A percentile compares a stretch with the other conserved stretches of the same genome.
Conservation (phyloP, 2,888 invertebrate genomes). For the Ephialtes manifestator region DNA sequence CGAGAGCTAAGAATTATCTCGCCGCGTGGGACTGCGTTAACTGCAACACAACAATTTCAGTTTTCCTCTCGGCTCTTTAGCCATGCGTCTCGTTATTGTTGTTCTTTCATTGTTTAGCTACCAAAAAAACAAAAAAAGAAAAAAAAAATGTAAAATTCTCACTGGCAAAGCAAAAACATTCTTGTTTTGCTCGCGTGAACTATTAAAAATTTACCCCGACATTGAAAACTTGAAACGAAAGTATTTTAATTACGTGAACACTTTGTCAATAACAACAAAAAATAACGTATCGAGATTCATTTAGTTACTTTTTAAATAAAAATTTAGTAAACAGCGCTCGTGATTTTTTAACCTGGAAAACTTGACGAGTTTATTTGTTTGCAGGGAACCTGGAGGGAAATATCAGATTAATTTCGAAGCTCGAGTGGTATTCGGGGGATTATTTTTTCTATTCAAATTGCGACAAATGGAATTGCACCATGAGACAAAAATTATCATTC, state of each 20-base stretch:
- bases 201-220: background rate
- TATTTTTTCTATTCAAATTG: too few species aligned
- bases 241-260: background rate
- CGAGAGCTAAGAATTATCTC: conserved; percentile 23
- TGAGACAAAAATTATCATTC: too few species aligned
- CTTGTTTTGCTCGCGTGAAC: background rate
- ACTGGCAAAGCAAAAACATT: too few species aligned
- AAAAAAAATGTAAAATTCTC: too few species aligned
- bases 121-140: background rate
- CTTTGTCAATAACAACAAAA: background rate
- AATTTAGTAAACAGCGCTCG: background rate
- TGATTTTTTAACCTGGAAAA: too few species aligned
- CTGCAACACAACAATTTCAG: background rate
- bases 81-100: conserved; percentile 5
- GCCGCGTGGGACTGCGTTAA: background rate
- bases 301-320: background rate
- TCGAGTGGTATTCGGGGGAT: too few species aligned
- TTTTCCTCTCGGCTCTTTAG: background rate
- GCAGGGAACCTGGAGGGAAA: too few species aligned
- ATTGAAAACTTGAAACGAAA: background rate
- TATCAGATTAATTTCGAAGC: too few species aligned
- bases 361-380: too few species aligned
- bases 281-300: background rate
- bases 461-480: too few species aligned
- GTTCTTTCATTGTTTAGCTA: background rate